Evolutionary conservation across 2,888 invertebrate species (phyloP).

Genomic region (Drosophila macrothrix): DNA sequence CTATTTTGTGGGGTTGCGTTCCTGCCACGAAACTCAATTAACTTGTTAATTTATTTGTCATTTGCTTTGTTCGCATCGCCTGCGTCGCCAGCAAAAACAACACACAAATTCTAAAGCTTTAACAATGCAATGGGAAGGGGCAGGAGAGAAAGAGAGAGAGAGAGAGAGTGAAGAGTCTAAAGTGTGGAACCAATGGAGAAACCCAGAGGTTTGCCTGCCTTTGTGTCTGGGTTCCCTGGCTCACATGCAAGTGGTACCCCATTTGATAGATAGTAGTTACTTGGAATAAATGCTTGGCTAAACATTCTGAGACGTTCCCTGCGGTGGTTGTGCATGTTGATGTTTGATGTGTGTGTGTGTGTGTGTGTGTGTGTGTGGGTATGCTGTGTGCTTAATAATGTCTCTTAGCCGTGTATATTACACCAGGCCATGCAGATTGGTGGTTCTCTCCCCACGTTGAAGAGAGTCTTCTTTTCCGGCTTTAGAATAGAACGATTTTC

Average conservation of each 20-base stretch:
- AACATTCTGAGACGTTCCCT: slow-evolving; percentile 8
- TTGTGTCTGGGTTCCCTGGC: slow-evolving; percentile 7
- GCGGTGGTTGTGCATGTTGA: background rate
- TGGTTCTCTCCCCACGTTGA: background rate
- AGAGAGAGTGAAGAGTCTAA: slow-evolving; percentile 7
- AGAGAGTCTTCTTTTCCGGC: background rate
- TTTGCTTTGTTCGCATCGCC: slow-evolving; percentile 70
- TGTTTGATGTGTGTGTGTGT: background rate
- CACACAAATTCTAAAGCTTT: slow-evolving; percentile 26
- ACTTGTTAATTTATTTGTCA: slow-evolving; percentile 80
- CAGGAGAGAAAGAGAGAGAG: background rate
- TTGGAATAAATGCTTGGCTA: slow-evolving; percentile 25
- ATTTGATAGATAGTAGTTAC: slow-evolving; percentile 28
- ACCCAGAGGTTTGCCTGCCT: slow-evolving; percentile 2
- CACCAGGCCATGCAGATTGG: background rate
- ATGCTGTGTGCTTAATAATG: slow-evolving; percentile 4
- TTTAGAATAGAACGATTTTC: background rate
- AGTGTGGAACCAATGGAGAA: slow-evolving; percentile 4
- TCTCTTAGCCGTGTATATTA: background rate
- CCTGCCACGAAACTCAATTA: slow-evolving; percentile 74
- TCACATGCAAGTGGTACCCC: slow-evolving; percentile 19
- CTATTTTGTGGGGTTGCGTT: background rate
- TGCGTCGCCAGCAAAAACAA: slow-evolving; percentile 40
- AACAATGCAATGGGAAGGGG: background rate
- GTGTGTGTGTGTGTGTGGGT: slow-evolving; percentile 1